These are phyloP conservation scores for Atrina japonica DNA, from an alignment of 2,888 invertebrate species.

Conservation along the genomic window DNA sequence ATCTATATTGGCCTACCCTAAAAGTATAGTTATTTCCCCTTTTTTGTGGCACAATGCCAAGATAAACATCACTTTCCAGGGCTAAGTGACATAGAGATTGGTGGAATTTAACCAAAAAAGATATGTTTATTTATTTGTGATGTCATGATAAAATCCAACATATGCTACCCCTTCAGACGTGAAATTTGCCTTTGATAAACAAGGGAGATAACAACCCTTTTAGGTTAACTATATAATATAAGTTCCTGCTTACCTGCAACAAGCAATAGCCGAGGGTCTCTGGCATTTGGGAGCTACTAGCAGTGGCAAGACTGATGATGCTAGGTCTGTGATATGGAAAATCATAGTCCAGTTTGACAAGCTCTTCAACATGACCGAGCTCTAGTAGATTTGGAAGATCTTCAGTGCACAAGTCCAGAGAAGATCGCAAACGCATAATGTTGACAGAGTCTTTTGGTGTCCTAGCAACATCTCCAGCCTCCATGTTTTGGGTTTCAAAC, in stretches of 20 bases:
- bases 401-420: conserved; percentile 76
- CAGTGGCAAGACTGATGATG: conserved; percentile 72
- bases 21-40: too few species aligned
- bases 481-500: conserved; percentile 77
- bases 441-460: conserved; percentile 47
- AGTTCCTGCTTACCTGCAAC: conserved; percentile 77
- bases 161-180: too few species aligned
- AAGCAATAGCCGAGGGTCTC: conserved; percentile 77
- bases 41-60: too few species aligned
- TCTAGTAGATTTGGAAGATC: conserved; percentile 76
- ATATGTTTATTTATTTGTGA: too few species aligned
- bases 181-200: too few species aligned
- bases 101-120: too few species aligned
- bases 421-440: conserved; percentile 70
- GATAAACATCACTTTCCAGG: too few species aligned
- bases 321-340: conserved; percentile 79
- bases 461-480: conserved; percentile 65
- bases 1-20: too few species aligned
- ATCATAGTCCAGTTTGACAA: conserved; percentile 62
- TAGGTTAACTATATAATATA: too few species aligned
- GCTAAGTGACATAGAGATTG: too few species aligned
- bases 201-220: too few species aligned
- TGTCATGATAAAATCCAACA: too few species aligned
- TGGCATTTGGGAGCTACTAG: conserved; percentile 73
- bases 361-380: conserved; percentile 66